These are phyloP conservation scores for Mus musculus DNA, from an alignment of 2,113 vertebrate species.

Conservation along the genomic window DNA sequence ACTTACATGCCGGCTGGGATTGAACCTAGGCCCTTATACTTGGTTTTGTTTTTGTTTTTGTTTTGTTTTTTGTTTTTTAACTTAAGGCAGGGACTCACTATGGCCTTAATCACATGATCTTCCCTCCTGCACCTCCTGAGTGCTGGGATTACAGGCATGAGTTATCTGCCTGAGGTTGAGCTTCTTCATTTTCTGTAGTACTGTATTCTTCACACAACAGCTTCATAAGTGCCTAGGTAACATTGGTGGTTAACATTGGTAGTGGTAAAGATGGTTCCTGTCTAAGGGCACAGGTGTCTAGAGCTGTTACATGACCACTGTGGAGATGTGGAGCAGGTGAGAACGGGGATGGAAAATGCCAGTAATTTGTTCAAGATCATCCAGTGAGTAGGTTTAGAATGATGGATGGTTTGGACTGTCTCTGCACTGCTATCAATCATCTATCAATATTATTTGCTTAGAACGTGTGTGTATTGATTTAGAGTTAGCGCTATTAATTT, in stretches of 20 bases:
- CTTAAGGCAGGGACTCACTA: background rate
- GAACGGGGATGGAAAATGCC: background rate
- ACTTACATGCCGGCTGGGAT: background rate
- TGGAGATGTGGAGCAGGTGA: background rate
- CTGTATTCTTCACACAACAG: background rate
- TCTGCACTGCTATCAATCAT: background rate
- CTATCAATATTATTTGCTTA: background rate
- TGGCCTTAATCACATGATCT: background rate
- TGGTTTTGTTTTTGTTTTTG: background rate
- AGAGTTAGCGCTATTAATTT: background rate
- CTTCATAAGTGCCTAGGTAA: background rate
- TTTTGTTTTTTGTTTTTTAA: background rate
- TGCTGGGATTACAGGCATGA: background rate
- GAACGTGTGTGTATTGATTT: background rate
- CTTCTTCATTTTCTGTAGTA: background rate
- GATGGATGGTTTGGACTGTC: background rate
- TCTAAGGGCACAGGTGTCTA: background rate
- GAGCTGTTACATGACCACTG: conserved; percentile 27
- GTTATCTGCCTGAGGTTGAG: background rate
- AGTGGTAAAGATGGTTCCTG: background rate
- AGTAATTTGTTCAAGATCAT: background rate
- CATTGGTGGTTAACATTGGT: background rate
- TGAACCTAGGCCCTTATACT: background rate
- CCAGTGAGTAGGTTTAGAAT: background rate
- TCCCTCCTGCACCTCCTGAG: background rate